A percentile compares a stretch with the other conserved stretches of the same genome.
phyloP scores from a whole-genome alignment of 2,113 vertebrate genomes.

The Anolis carolinensis region DNA sequence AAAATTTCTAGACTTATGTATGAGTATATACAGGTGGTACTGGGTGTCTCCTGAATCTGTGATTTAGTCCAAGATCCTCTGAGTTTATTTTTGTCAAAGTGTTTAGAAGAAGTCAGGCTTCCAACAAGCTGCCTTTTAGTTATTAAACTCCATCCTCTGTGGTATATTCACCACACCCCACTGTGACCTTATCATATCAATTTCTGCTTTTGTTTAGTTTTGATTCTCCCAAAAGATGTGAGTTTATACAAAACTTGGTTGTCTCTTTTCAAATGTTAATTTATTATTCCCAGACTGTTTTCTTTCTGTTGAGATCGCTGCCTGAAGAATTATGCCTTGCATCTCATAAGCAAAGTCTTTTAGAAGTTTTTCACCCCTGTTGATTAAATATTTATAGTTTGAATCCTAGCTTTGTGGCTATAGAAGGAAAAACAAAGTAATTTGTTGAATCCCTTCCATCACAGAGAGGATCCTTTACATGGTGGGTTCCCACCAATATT shows the following conservation, averaged over 20 bases:
- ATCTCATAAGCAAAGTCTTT: neutral
- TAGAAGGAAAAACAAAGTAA: neutral
- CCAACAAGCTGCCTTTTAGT: too few species aligned
- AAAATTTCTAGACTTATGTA: too few species aligned
- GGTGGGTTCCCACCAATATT: conserved; percentile 6
- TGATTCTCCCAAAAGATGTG: neutral
- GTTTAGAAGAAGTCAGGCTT: too few species aligned
- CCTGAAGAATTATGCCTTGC: neutral
- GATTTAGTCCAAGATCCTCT: too few species aligned
- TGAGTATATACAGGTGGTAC: too few species aligned
- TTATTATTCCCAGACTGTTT: neutral
- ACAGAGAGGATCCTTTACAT: neutral
- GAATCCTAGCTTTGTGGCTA: neutral
- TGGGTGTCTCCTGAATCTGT: too few species aligned
- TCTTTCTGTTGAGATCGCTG: neutral
- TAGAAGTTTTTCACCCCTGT: neutral
- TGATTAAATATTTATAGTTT: conserved; percentile 5
- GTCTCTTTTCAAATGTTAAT: neutral
- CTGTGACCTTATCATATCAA: too few species aligned
- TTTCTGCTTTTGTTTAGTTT: neutral
- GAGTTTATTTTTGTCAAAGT: too few species aligned
- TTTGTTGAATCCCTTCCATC: neutral
- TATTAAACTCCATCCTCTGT: too few species aligned
- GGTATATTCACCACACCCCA: too few species aligned
- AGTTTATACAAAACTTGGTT: neutral